Conservation (phyloP, 2,113 vertebrate genomes). For the Herpetotheres cachinnans region DNA sequence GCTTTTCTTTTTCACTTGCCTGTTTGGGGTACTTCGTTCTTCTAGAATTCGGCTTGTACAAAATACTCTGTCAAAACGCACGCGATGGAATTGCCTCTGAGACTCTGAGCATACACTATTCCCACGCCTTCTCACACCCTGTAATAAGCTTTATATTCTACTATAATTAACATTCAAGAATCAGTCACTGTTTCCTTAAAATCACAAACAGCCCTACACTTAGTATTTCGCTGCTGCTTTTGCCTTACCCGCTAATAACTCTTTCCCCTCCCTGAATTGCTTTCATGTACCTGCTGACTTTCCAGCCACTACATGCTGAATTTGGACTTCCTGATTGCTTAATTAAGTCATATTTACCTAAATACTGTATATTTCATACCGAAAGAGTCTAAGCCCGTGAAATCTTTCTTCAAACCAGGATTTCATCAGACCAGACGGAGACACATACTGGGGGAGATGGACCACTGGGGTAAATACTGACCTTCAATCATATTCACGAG, state of each 20-base stretch:
- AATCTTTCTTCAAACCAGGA: neutral
- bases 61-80: conserved; percentile 33
- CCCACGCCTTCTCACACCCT: conserved; percentile 33
- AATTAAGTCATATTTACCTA: conserved; percentile 26
- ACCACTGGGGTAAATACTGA: neutral
- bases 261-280: neutral
- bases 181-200: neutral
- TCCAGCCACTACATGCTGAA: conserved; percentile 14
- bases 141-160: conserved; percentile 26
- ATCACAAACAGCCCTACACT: neutral
- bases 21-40: neutral
- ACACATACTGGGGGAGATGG: neutral
- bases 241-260: neutral
- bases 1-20: neutral
- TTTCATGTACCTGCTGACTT: neutral
- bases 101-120: neutral
- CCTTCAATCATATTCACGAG: neutral
- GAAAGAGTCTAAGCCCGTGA: neutral
- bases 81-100: neutral
- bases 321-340: neutral
- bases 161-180: conserved; percentile 23
- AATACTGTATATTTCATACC: neutral
- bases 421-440: too few relatives aligned
- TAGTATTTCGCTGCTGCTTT: neutral
- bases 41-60: neutral